Evolutionary conservation across 2,797 vertebrate genomes (phyloP), one percentile per base, ranked within the genome.

Genomic region (Threskiornis aethiopicus): DNA sequence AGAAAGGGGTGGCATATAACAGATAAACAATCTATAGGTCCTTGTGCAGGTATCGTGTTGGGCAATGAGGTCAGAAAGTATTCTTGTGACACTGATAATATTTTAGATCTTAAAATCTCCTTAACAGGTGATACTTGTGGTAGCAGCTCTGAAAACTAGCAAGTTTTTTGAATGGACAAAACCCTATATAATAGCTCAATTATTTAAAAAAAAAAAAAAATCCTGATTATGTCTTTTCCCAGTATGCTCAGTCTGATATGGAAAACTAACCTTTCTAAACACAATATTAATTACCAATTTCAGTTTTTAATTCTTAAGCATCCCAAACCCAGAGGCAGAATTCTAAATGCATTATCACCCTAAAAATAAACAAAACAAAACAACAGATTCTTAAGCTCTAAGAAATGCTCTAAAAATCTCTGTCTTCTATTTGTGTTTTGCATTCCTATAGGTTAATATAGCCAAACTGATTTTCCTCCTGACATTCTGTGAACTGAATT

Each of bases 361-460:
- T 91, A 72, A 89, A 93, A 95, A 90, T 41, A 83, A 91, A 55
- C n/a, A 84, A 93, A 81, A 41, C 28, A 51, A 35, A 10, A 4
- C 16, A 33, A 33, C 44, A 95, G 59, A 71, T 90, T 90, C 61
- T 92, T 94, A 92, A 91, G 35, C 37, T 79, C 49, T 91, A 81
- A 92, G 69, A 93, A 96, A 93, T 96, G 52, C 44, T 95, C 81
- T 80, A 91, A 90, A 96, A 97, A 92, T 67, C 44, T 96, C n/a
- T 31, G 37, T 91, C 70, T 97, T 97, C 79, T 95, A 18, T 88
- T 97, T 97, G 72, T 94, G 66, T 94, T 96, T 97, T 96, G 57
- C 65, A 84, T 96, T 97, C 87, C 66, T 92, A 51, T 87, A 96
- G 71, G 62, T 96, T 87, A 93, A 82, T 93, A 64, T 49, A 66